A percentile compares a stretch with the other conserved stretches of the same genome.
These are phyloP conservation scores for Bos taurus DNA, from an alignment of 2,113 vertebrate genomes.

Conservation along the genomic window ARS-UCD2.0 NC_037330.1:106047001-106047500, in stretches of 20 bases:
- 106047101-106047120: not conserved
- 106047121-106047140: not conserved
- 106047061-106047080: not conserved
- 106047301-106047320: not conserved
- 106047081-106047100: not conserved
- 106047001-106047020: constrained; percentile 2
- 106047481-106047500: not conserved
- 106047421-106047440: not conserved
- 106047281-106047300: not conserved
- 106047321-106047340: not conserved
- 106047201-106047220: not conserved
- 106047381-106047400: not conserved
- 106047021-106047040: constrained; percentile 39
- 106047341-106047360: not conserved
- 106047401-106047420: constrained; percentile 16
- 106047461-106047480: not conserved
- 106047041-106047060: not conserved
- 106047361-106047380: constrained; percentile 19
- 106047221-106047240: constrained; percentile 8
- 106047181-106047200: not conserved
- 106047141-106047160: not conserved
- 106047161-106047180: not conserved
- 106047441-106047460: constrained; percentile 14
- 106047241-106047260: not conserved
- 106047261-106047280: not conserved